Base-by-base conservation (phyloP, 2,797 vertebrate species). In the Coracias cyanogaster region DNA sequence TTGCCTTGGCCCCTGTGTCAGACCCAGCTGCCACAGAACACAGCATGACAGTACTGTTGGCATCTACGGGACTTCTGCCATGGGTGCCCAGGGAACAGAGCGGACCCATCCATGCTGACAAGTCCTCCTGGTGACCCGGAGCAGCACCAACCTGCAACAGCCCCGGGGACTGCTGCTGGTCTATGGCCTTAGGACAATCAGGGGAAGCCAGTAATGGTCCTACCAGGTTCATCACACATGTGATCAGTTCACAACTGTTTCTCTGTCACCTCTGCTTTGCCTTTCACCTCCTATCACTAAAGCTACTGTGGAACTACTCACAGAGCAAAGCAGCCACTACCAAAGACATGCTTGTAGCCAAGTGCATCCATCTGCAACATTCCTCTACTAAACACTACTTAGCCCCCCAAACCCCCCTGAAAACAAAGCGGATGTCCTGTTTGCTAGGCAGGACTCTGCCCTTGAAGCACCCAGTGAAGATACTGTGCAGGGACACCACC, bases 301-400 rank as follows among this genome's bases (percentile, higher is more conserved):
- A 86, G 52, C 93, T 95, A 35, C 88, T 3, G 71, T 37, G 74
- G 84, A 89, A 91, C 96, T 94, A 94, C 93, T 95, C 83, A 67
- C 64, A 37, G 93, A 92, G 70, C 92, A 65, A 88, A 87, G 90
- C 89, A 31, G 61, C 1, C 89, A 26, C 96, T 93, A 94, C 82
- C 82, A 84, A 92, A 94, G 86, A 69, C 90, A 94, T 17, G 67
- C 87, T 82, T 8, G 1, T 41, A 70, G 24, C 49, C 52, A 82
- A 43, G 28, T 85, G 89, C 94, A 48, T n/a, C 91, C 43, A 43
- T 3, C 79, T 72, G 84, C 86, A 61, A 33, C 55, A 45, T 69
- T 83, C 85, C 73, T 46, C 93, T 86, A 82, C 88, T 70, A 79
- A 88, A 82, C 74, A 70, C 91, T 89, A 94, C 62, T 8, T 2